Percentiles rank a stretch among this genome's conserved stretches.
Conservation (phyloP, 2,113 vertebrate genomes). For the Indicator indicator region DNA sequence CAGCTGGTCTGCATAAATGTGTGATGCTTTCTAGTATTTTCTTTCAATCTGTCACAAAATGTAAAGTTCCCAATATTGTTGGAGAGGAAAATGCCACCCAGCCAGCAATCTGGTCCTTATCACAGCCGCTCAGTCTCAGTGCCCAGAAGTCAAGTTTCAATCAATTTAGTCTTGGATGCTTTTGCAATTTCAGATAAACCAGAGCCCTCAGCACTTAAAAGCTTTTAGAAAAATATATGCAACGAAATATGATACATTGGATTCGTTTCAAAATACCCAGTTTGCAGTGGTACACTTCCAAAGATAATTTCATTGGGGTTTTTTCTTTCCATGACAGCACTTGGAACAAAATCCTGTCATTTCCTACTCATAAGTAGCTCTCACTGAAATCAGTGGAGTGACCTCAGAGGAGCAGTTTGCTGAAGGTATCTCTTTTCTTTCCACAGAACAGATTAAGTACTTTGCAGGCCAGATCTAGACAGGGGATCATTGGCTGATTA, state of each 20-base stretch:
- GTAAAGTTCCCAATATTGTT: not conserved
- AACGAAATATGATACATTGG: not conserved
- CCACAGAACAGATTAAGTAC: not conserved
- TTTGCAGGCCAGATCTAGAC: not conserved
- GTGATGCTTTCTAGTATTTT: not conserved
- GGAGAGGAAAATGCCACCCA: not conserved
- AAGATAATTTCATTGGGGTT: constrained; percentile 13
- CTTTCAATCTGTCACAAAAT: constrained; percentile 12
- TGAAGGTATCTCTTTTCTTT: not conserved
- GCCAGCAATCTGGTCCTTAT: not conserved
- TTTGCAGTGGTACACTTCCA: not conserved
- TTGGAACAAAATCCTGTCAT: not conserved
- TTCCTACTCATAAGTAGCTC: not conserved
- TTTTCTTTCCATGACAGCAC: not conserved
- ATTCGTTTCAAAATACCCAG: not conserved
- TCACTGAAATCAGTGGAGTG: not conserved
- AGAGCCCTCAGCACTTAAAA: not conserved
- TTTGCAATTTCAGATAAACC: constrained; percentile 23
- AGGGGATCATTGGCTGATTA: not conserved
- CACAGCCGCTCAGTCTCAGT: not conserved
- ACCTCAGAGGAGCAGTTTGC: not conserved
- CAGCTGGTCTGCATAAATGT: not conserved
- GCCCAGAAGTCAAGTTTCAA: constrained; percentile 10
- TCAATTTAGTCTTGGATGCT: constrained; percentile 18
- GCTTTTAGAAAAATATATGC: not conserved